phyloP scores from a whole-genome alignment of 2,888 invertebrate genomes.

The Rhabditophanes sp. region DNA sequence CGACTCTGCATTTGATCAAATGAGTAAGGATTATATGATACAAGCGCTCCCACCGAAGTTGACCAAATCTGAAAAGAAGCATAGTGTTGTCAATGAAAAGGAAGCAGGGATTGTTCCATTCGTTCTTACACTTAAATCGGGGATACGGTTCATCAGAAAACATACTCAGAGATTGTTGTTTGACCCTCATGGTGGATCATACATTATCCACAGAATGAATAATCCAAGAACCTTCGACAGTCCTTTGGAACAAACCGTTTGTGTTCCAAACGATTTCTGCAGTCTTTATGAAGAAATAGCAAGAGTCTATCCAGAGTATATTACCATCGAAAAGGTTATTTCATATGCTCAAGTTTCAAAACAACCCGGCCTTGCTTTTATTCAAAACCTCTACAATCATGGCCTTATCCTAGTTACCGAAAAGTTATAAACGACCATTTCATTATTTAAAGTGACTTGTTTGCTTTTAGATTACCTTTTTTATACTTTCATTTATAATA shows the following conservation, averaged over 20 bases:
- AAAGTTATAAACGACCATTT: too few relatives aligned
- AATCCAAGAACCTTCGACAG: slow-evolving; percentile 30
- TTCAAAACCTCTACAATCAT: too few relatives aligned
- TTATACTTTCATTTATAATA: too few relatives aligned
- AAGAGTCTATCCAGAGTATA: too few relatives aligned
- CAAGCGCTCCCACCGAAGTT: slow-evolving; percentile 69
- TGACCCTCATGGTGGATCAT: slow-evolving; percentile 21
- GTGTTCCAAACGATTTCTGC: slow-evolving; percentile 15
- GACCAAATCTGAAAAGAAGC: slow-evolving; percentile 15
- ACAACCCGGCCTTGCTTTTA: too few relatives aligned
- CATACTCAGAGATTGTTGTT: slow-evolving; percentile 36
- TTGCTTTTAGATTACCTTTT: too few relatives aligned
- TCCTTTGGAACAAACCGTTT: slow-evolving; percentile 19
- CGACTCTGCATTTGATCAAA: slow-evolving; percentile 62
- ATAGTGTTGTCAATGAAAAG: slow-evolving; percentile 12
- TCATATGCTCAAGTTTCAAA: too few relatives aligned
- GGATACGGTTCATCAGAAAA: slow-evolving; percentile 25
- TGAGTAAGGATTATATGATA: slow-evolving; percentile 67
- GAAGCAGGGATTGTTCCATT: slow-evolving; percentile 8
- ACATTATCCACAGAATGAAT: slow-evolving; percentile 30
- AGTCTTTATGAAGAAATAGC: too few relatives aligned
- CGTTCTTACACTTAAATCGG: slow-evolving; percentile 13
- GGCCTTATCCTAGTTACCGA: too few relatives aligned
- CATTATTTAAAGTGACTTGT: too few relatives aligned
- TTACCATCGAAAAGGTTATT: too few relatives aligned